Percentiles rank a stretch among this genome's conserved stretches.
These are phyloP conservation scores for Lathamus discolor DNA, from an alignment of 2,113 vertebrate species.

Conservation along the genomic window DNA sequence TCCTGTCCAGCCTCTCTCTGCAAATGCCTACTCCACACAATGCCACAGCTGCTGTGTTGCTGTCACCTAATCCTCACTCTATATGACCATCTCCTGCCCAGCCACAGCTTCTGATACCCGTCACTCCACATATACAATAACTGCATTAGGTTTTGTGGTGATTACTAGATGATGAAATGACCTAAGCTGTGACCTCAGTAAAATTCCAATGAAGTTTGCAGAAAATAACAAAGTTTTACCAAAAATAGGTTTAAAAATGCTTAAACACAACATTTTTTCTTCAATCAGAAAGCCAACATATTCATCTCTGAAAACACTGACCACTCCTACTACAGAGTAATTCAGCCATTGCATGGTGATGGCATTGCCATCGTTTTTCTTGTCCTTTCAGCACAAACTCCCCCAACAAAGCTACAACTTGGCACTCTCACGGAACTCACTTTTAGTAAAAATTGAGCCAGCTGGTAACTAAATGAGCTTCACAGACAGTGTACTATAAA, in stretches of 20 bases:
- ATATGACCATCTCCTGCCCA: not conserved
- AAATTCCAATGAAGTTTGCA: not conserved
- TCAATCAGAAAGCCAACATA: not conserved
- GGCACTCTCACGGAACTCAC: not conserved
- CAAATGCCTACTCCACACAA: not conserved
- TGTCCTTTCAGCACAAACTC: not conserved
- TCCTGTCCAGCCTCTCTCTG: not conserved
- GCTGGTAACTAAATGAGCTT: not conserved
- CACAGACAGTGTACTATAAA: conserved; percentile 24
- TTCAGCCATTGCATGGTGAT: not conserved
- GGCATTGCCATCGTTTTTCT: not conserved
- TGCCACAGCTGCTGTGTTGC: not conserved
- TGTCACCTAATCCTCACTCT: not conserved
- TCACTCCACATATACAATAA: not conserved
- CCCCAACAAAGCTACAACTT: not conserved
- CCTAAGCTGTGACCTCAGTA: not conserved
- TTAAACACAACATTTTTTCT: not conserved
- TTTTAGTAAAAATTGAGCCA: not conserved
- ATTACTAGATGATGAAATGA: not conserved
- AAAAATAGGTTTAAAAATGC: not conserved
- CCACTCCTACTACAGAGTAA: not conserved
- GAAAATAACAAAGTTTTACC: not conserved
- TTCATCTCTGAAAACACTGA: not conserved
- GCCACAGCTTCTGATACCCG: not conserved
- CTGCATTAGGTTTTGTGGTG: not conserved